Conservation (phyloP, 2,113 vertebrate species). For the Acinonyx jubatus region DNA sequence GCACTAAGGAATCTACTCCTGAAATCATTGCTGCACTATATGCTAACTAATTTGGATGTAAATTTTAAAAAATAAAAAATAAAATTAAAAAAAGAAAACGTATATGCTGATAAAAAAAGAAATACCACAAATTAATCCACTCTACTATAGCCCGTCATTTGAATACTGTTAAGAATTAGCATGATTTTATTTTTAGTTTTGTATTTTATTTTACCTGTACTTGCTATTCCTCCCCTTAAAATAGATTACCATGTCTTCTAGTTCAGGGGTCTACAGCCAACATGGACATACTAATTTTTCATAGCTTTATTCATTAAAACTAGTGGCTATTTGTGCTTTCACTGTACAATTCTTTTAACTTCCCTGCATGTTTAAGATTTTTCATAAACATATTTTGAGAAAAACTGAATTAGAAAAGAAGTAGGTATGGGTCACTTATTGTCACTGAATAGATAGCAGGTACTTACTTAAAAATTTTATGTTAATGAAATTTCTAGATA, state of each 20-base stretch:
- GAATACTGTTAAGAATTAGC: not conserved
- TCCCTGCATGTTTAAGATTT: not conserved
- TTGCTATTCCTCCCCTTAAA: not conserved
- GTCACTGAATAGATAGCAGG: not conserved
- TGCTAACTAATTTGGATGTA: too few relatives aligned
- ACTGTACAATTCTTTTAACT: not conserved
- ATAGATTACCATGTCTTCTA: not conserved
- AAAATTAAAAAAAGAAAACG: too few relatives aligned
- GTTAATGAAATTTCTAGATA: not conserved
- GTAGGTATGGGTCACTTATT: not conserved
- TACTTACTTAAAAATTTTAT: not conserved
- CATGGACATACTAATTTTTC: not conserved
- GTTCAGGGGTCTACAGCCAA: not conserved
- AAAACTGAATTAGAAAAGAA: not conserved
- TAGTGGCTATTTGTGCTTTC: not conserved
- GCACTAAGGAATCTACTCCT: too few relatives aligned
- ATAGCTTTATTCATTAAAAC: not conserved
- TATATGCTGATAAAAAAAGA: not conserved
- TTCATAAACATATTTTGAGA: not conserved
- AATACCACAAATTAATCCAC: not conserved
- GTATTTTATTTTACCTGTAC: not conserved
- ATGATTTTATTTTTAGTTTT: not conserved
- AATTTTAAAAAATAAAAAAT: too few relatives aligned
- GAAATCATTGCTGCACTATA: too few relatives aligned
- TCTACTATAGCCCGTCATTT: not conserved